These are phyloP conservation scores for Tenthredo distinguenda DNA, from an alignment of 2,888 invertebrate genomes.

Conservation along the genomic window DNA sequence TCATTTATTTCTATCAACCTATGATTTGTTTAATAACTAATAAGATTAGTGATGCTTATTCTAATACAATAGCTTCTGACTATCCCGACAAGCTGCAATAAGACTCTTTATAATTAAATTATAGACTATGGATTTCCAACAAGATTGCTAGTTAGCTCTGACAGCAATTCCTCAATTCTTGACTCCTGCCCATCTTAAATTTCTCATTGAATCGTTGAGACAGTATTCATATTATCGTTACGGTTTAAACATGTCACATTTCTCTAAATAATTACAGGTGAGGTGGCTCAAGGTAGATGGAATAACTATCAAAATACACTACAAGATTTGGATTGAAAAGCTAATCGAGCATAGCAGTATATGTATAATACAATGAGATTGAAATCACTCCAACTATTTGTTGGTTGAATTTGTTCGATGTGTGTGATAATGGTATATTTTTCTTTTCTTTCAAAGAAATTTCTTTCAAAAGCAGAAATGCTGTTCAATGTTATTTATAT, in stretches of 20 bases:
- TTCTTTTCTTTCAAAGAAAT: background rate
- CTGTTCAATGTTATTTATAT: background rate
- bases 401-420: background rate
- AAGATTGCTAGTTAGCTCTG: background rate
- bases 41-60: background rate
- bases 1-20: conserved; percentile 36
- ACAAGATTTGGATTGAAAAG: background rate
- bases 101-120: conserved; percentile 26
- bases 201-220: background rate
- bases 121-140: background rate
- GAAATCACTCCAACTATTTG: conserved; percentile 12
- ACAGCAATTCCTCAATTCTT: background rate
- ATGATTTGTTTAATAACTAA: conserved; percentile 12
- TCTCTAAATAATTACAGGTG: background rate
- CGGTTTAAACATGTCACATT: background rate
- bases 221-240: background rate
- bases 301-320: background rate
- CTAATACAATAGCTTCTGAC: conserved; percentile 26
- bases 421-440: background rate
- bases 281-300: background rate
- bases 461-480: background rate
- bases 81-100: conserved; percentile 35
- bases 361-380: background rate
- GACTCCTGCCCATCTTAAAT: background rate
- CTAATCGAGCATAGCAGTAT: background rate